Evolutionary conservation across 2,888 invertebrate species (phyloP), one percentile per base, ranked within the genome.

Genomic region (Hyposoter dolosus): DNA sequence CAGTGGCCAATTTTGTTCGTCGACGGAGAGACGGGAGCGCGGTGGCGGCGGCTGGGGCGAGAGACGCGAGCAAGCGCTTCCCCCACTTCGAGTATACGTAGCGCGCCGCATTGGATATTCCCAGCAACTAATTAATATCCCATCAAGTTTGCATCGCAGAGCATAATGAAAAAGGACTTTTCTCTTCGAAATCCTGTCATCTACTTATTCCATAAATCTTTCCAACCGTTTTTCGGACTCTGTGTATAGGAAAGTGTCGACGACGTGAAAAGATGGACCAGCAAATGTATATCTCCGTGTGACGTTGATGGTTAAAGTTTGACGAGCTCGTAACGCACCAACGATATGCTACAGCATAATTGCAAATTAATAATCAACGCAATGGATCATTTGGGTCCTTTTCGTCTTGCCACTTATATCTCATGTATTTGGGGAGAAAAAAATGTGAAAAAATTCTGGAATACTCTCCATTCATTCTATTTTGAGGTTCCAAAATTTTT

Each of bases 121-220:
- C 60, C 15, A 28, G 28, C 60, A 28, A 60, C 60, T 60, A 28
- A 60, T 60, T 60, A 60, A 60, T 60, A 60, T 28, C 28, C 28
- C 60, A 60, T 60, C 60, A 60, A 28, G 12, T 9, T 23, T 28
- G 60, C 60, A 15, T 60, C 4, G 60, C 5, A 4, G 23, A 60
- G 28, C 12, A 60, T 3, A 23, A 60, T 28, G 60, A 60, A 60
- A 60, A 28, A 15, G 5, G 12, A 60, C 2, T 28, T 60, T 60
- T 60, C 23, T 60, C 60, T 60, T 28, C 0, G 15, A 60, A 60
- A 60, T 60, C 60, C 12, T 4, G 23, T 28, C 1, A 60, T 60
- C 23, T 23, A 60, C 60, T 60, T 28, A 28, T 60, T 12, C 9
- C 28, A 15, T 60, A 56, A 56, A 56, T 56, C 23, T 12, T 23